Evolutionary conservation across 2,888 invertebrate species (phyloP).

Genomic region (Phalera bucephala): DNA sequence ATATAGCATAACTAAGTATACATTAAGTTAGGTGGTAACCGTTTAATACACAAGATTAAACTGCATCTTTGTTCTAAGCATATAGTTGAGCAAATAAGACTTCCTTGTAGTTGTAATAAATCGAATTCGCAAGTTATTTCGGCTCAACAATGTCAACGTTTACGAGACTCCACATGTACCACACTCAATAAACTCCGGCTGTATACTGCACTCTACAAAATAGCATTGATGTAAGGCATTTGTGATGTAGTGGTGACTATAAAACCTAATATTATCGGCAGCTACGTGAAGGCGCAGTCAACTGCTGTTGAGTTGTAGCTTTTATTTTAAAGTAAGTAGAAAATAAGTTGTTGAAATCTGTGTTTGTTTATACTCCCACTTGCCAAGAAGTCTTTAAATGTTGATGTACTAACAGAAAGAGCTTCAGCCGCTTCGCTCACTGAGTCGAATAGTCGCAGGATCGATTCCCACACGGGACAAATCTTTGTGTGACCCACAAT

Average conservation of each 20-base stretch:
- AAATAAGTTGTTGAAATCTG: no score
- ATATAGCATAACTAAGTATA: no score
- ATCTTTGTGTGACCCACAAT: no score
- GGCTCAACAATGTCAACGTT: constrained; percentile 30
- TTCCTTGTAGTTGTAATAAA: constrained; percentile 8
- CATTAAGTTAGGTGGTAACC: no score
- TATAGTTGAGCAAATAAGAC: no score
- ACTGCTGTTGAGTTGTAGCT: constrained; percentile 6
- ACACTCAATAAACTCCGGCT: constrained; percentile 17
- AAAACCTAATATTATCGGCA: constrained; percentile 18
- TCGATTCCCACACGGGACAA: no score
- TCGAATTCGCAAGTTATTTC: constrained; percentile 19
- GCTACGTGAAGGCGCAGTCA: not conserved
- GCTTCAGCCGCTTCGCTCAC: no score
- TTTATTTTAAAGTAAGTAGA: constrained; percentile 11
- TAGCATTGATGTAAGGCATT: constrained; percentile 12
- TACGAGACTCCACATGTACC: constrained; percentile 32
- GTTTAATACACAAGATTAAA: no score
- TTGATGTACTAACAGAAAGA: no score
- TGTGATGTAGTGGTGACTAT: constrained; percentile 10
- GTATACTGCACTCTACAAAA: constrained; percentile 24
- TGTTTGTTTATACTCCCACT: not conserved
- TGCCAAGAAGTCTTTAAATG: no score
- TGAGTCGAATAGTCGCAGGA: no score
- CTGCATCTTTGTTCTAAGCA: no score